Conservation (phyloP, 2,797 vertebrate genomes). For the Chaetophractus vellerosus region DNA sequence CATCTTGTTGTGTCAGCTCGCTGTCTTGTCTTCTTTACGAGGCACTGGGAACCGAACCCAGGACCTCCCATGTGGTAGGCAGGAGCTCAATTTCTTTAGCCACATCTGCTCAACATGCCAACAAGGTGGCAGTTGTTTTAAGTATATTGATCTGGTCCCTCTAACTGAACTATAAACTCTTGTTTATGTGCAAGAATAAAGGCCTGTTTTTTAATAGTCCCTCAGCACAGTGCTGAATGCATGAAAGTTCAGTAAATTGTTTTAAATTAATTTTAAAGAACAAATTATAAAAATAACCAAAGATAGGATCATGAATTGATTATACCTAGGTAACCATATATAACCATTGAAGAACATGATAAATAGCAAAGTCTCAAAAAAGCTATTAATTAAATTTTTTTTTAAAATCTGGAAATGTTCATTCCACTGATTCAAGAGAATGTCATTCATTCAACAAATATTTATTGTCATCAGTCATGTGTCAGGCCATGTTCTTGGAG, state of each 20-base stretch:
- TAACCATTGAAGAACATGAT: not conserved
- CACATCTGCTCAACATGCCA: too few species aligned
- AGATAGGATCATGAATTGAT: not conserved
- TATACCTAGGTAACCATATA: not conserved
- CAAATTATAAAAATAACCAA: conserved; percentile 58
- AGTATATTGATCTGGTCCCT: not conserved
- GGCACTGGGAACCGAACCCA: too few species aligned
- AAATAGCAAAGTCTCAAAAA: conserved; percentile 21
- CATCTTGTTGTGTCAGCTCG: too few species aligned
- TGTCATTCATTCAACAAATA: conserved; percentile 31
- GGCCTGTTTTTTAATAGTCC: not conserved
- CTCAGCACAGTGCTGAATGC: not conserved
- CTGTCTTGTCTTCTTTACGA: too few species aligned
- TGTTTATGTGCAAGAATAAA: conserved; percentile 35
- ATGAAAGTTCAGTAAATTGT: not conserved
- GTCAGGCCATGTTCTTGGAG: not conserved
- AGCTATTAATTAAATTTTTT: conserved; percentile 27
- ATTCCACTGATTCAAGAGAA: conserved; percentile 34
- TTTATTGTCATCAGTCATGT: not conserved
- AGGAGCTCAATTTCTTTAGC: too few species aligned
- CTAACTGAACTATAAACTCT: not conserved
- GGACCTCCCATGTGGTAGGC: too few species aligned
- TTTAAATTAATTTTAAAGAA: conserved; percentile 54
- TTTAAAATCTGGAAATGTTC: not conserved
- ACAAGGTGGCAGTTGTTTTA: not conserved